These are phyloP conservation scores for Callocephalon fimbriatum DNA, from an alignment of 2,113 vertebrate genomes.

Conservation along the genomic window DNA sequence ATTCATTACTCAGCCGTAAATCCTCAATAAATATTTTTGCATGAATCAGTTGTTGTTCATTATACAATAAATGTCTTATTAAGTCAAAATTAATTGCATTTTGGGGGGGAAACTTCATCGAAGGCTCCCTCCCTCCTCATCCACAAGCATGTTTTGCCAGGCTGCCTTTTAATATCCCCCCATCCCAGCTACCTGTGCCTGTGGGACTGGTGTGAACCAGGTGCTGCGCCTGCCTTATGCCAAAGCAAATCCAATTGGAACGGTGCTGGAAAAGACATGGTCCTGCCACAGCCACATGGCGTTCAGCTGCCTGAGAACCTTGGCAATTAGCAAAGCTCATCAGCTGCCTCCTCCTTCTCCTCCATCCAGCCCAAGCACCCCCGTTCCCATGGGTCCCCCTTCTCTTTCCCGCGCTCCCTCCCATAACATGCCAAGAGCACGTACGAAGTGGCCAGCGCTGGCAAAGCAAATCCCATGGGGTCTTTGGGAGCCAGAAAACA, in stretches of 20 bases:
- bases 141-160: background rate
- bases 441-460: rapidly evolving
- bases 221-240: background rate
- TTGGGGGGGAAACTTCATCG: conserved; percentile 44
- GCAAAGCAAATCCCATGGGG: background rate
- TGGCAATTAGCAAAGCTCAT: conserved; percentile 15
- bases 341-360: background rate
- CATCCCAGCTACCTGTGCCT: background rate
- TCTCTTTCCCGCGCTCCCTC: background rate
- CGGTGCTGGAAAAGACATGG: rapidly evolving
- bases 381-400: background rate
- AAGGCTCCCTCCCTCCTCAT: background rate
- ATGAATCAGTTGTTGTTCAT: conserved; percentile 75
- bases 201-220: background rate
- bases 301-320: background rate
- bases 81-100: conserved; percentile 70
- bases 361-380: background rate
- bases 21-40: conserved; percentile 74
- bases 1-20: conserved; percentile 64
- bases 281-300: background rate
- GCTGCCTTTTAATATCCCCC: background rate
- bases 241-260: background rate
- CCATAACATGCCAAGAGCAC: rapidly evolving
- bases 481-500: background rate
- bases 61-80: conserved; percentile 76